phyloP scores from a whole-genome alignment of 2,113 vertebrate species.

The Acanthochromis polyacanthus region DNA sequence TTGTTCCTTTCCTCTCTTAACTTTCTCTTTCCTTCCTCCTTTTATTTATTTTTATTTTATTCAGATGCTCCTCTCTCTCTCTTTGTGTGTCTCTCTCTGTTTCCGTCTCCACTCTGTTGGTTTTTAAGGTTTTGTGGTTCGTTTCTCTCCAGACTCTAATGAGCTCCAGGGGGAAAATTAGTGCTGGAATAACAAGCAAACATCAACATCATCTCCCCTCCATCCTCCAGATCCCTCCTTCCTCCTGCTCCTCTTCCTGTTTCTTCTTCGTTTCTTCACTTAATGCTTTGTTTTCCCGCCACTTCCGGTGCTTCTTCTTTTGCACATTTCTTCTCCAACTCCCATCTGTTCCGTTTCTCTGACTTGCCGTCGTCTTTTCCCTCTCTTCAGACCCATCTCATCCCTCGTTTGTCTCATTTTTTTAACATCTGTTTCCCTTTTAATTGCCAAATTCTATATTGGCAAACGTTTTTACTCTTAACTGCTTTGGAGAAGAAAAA shows the following conservation, averaged over 20 bases:
- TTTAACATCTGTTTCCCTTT: no score
- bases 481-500: not conserved
- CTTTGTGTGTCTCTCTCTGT: not conserved
- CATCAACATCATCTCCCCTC: constrained; percentile 73
- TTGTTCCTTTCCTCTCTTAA: constrained; percentile 3
- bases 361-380: not conserved
- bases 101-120: constrained; percentile 67
- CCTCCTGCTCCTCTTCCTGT: constrained; percentile 36
- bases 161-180: constrained; percentile 83
- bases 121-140: constrained; percentile 77
- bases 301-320: not conserved
- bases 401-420: constrained; percentile 5
- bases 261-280: constrained; percentile 27
- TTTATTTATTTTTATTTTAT: not conserved
- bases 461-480: not conserved
- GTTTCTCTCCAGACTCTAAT: constrained; percentile 85
- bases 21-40: not conserved
- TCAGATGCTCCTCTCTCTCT: not conserved
- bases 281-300: constrained; percentile 21
- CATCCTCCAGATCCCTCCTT: constrained; percentile 35
- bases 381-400: constrained; percentile 4
- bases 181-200: constrained; percentile 82
- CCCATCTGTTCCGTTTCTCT: constrained; percentile 1
- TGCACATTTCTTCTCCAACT: constrained; percentile 7
- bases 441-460: constrained; percentile 9